Evolutionary conservation across 37 sponge, comb jelly and placozoan genomes (phyloP), one percentile per base, ranked within the genome.

Genomic region (Oscarella lobularis): DNA sequence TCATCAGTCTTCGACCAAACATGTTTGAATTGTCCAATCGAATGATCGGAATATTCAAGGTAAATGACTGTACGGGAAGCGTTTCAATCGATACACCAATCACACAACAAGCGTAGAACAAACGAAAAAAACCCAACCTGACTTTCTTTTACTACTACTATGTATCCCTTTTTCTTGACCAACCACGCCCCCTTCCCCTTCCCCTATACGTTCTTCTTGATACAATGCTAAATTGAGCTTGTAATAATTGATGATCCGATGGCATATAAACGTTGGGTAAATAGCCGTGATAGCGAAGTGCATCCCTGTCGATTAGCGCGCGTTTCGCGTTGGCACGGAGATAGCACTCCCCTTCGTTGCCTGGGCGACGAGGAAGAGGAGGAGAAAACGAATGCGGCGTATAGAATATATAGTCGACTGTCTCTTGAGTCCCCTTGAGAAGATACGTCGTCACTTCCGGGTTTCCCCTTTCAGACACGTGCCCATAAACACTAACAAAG

Each of bases 11-110:
- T 36, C 76, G 99, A 38, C 90, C 90, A 80, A 92, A 98, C 81
- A 98, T 98, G 99, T 98, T 98, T 80, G 99, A 98, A 73, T 39
- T 94, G 37, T 89, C 94, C 31, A 92, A 98, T 74, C 77, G 90
- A 0, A 78, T 98, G 14, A 82, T 98, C 1, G 99, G 99, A 3
- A 98, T 98, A 65, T 98, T 87, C 85, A 98, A 98, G 89, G 89
- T 87, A 39, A 38, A 86, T 74, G 77, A 98, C 75, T 71, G 74
- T 38, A 98, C 99, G 37, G 92, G 90, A 73, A 86, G 80, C 39
- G 89, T 90, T 14, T 79, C 89, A 9, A 76, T 93, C 40, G 65
- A 81, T 38, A 76, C 82, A 3, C 20, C 37, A 4, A 27, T 3
- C 66, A 80, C 75, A 48, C 73, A 48, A 48, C 60, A 48, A 9